These are phyloP conservation scores for Caranx melampygus DNA, from an alignment of 2,113 vertebrate species.

Conservation along the genomic window DNA sequence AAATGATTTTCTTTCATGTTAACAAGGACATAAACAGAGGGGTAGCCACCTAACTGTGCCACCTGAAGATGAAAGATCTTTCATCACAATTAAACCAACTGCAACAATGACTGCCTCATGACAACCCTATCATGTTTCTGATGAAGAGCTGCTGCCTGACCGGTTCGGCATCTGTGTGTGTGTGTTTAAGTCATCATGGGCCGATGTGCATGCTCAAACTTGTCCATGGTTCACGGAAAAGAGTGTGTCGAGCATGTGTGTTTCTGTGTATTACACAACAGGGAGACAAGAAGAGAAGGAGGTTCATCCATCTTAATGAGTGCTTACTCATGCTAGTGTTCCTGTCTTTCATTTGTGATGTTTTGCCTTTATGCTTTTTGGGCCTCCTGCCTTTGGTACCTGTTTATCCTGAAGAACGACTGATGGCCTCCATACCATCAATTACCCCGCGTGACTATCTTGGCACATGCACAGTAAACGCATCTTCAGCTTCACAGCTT, in stretches of 20 bases:
- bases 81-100: conserved; percentile 7
- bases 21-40: background rate
- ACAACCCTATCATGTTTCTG: conserved; percentile 48
- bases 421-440: background rate
- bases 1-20: background rate
- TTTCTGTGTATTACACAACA: conserved; percentile 35
- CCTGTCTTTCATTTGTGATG: conserved; percentile 11
- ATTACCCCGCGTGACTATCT: conserved; percentile 25
- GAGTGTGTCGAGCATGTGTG: conserved; percentile 4
- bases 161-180: conserved; percentile 51
- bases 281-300: conserved; percentile 26
- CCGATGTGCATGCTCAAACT: conserved; percentile 51
- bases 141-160: conserved; percentile 58
- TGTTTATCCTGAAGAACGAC: conserved; percentile 39
- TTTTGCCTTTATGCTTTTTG: background rate
- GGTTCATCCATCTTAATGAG: conserved; percentile 53
- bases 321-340: conserved; percentile 31
- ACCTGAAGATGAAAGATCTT: background rate
- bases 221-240: conserved; percentile 51
- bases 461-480: background rate
- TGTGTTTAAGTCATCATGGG: conserved; percentile 31
- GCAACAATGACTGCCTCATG: conserved; percentile 26
- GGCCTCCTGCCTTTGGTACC: conserved; percentile 19
- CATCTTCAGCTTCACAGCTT: conserved; percentile 34
- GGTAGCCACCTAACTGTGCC: background rate